Conservation (phyloP, 2,888 invertebrate genomes). For the Tenthredo distinguenda region DNA sequence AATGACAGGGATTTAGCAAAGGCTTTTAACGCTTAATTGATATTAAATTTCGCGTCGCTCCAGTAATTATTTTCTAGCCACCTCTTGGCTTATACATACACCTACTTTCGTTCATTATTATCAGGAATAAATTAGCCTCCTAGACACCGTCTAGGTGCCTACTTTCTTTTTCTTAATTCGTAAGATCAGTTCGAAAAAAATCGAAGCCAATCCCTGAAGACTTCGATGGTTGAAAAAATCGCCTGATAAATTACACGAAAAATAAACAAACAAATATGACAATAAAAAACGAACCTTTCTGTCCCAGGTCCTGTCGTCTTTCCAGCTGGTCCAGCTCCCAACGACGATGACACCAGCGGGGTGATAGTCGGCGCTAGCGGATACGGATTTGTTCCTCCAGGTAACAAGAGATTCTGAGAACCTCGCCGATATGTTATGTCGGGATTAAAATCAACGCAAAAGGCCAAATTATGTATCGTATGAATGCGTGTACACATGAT, state of each 20-base stretch:
- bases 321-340: conserved; percentile 85
- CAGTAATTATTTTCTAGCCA: not conserved
- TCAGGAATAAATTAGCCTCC: not conserved
- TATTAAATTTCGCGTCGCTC: conserved; percentile 27
- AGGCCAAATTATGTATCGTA: not conserved
- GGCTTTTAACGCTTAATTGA: conserved; percentile 41
- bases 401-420: conserved; percentile 78
- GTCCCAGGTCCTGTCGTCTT: conserved; percentile 89
- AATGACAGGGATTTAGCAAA: conserved; percentile 2
- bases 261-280: not conserved
- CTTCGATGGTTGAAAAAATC: not conserved
- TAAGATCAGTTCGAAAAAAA: not conserved
- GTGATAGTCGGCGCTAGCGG: conserved; percentile 92
- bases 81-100: not conserved
- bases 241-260: not conserved
- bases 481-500: not conserved
- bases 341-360: conserved; percentile 86
- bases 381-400: conserved; percentile 91
- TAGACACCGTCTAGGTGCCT: not conserved
- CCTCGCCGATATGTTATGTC: not conserved
- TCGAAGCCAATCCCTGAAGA: not conserved
- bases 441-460: conserved; percentile 1
- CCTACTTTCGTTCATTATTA: not conserved
- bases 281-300: conserved; percentile 41
- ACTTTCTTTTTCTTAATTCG: not conserved